These are phyloP conservation scores for Anabacerthia variegaticeps DNA, from an alignment of 2,797 vertebrate species.

Conservation along the genomic window DNA sequence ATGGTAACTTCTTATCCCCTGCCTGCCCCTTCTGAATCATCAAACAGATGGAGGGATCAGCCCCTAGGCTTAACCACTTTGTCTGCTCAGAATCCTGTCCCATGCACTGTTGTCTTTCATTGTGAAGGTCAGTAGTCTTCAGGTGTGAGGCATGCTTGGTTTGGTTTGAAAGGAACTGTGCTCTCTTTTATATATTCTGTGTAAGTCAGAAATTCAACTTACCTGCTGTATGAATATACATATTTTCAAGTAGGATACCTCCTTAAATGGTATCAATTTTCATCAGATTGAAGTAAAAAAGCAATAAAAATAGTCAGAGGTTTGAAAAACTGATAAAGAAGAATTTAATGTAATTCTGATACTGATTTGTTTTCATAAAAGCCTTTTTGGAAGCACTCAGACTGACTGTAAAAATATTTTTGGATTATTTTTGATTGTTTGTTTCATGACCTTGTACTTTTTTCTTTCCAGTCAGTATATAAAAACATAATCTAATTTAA, in stretches of 20 bases:
- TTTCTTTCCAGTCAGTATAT: neutral
- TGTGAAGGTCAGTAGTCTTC: neutral
- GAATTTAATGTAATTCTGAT: neutral
- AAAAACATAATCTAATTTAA: neutral
- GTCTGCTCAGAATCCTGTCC: neutral
- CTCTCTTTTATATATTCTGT: neutral
- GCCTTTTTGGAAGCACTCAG: neutral
- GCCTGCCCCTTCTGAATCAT: neutral
- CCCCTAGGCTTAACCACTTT: neutral
- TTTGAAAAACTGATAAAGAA: slow-evolving; percentile 3
- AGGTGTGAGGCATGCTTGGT: neutral
- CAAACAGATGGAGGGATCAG: neutral
- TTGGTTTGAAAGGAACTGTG: neutral
- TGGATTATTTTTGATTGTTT: neutral
- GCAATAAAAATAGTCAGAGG: neutral
- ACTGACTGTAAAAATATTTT: neutral
- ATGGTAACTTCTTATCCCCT: neutral
- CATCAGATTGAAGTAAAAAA: neutral
- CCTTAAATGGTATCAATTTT: neutral
- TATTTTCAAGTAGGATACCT: neutral
- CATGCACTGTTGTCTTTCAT: neutral
- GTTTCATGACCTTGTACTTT: neutral
- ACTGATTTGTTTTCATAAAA: slow-evolving; percentile 33
- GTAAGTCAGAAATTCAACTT: neutral
- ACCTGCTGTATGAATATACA: neutral